These are phyloP conservation scores for Myotis vivesi DNA, from an alignment of 2,797 vertebrate species.

Conservation along the genomic window DNA sequence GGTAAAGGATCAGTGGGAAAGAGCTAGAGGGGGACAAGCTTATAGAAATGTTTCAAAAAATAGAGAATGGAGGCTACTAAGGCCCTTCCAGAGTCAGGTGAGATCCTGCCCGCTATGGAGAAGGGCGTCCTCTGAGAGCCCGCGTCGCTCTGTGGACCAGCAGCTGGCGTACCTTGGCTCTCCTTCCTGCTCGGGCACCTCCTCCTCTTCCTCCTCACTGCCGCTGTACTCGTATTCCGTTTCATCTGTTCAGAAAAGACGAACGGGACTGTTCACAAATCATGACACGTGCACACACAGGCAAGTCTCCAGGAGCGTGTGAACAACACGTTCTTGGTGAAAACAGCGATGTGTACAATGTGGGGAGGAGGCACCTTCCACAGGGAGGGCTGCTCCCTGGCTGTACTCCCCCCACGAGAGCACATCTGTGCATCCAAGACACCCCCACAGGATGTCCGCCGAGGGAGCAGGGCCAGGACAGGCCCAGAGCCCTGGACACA, in stretches of 20 bases:
- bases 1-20: neutral
- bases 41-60: neutral
- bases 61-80: neutral
- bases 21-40: neutral
- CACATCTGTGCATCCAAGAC: neutral
- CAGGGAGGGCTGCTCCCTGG: neutral
- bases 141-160: no score
- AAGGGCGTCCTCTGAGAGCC: neutral
- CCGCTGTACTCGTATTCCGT: slow-evolving; percentile 99
- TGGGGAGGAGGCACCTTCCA: accelerated
- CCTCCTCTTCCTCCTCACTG: slow-evolving; percentile 98
- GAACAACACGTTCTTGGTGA: neutral
- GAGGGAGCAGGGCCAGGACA: neutral
- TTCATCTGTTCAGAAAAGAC: slow-evolving; percentile 88
- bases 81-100: neutral
- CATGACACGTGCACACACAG: accelerated
- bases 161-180: slow-evolving; percentile 90
- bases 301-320: neutral
- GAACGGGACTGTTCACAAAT: neutral
- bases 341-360: neutral
- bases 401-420: neutral
- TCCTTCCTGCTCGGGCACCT: slow-evolving; percentile 97
- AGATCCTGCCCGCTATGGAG: neutral
- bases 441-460: accelerated
- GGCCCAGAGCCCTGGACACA: neutral